Percentiles rank a stretch among this genome's conserved stretches.
phyloP scores from a whole-genome alignment of 2,888 invertebrate genomes.

The Panzeria rudis region DNA sequence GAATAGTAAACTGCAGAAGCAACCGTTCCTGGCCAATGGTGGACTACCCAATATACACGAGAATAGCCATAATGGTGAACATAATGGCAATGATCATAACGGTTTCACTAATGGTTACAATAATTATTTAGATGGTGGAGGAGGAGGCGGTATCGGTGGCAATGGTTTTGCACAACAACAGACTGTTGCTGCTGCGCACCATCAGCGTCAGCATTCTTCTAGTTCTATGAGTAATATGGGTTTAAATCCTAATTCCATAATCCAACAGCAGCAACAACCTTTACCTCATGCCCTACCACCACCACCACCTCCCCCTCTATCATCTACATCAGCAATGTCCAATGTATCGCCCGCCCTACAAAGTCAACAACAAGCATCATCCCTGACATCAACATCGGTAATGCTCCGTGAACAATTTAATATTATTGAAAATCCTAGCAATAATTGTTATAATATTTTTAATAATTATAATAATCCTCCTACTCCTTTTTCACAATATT shows the following conservation, averaged over 20 bases:
- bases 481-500: slow-evolving; percentile 70
- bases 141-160: slow-evolving; percentile 50
- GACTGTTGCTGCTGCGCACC: slow-evolving; percentile 67
- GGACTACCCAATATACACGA: slow-evolving; percentile 82
- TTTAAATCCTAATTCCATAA: slow-evolving; percentile 73
- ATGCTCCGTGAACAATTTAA: slow-evolving; percentile 84
- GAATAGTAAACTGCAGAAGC: slow-evolving; percentile 81
- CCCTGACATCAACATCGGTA: slow-evolving; percentile 84
- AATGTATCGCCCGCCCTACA: slow-evolving; percentile 65
- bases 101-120: slow-evolving; percentile 68
- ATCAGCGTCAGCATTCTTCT: slow-evolving; percentile 74
- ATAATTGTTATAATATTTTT: slow-evolving; percentile 79
- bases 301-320: slow-evolving; percentile 73
- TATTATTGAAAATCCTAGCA: slow-evolving; percentile 83
- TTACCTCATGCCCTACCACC: slow-evolving; percentile 70
- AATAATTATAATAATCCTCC: slow-evolving; percentile 73
- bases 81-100: slow-evolving; percentile 74
- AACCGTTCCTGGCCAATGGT: slow-evolving; percentile 81
- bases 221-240: slow-evolving; percentile 74
- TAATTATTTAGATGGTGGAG: slow-evolving; percentile 71
- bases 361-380: slow-evolving; percentile 77
- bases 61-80: slow-evolving; percentile 78
- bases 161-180: slow-evolving; percentile 63
- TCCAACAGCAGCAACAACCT: slow-evolving; percentile 73
- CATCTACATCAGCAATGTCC: slow-evolving; percentile 58